phyloP scores from a whole-genome alignment of 2,797 vertebrate species.

The Calcarius lapponicus region DNA sequence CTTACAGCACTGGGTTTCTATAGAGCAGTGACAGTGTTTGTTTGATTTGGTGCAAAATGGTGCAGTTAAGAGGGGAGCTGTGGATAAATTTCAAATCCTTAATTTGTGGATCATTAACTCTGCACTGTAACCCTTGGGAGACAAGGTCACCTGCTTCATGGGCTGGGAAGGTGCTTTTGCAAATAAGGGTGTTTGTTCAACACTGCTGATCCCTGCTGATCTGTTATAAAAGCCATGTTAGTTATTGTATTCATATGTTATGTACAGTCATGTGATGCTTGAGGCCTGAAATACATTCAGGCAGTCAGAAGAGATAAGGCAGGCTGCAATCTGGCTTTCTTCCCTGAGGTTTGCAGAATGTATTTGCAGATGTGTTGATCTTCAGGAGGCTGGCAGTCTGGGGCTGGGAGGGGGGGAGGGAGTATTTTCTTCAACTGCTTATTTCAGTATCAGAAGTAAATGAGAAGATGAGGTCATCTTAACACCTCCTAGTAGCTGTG shows the following conservation, averaged over 20 bases:
- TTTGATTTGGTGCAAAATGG: neutral
- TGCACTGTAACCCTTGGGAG: constrained; percentile 16
- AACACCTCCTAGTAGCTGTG: neutral
- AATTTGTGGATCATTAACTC: constrained; percentile 51
- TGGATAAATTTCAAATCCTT: constrained; percentile 30
- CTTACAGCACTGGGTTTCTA: neutral
- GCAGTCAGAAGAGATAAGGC: constrained; percentile 67
- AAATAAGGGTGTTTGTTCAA: constrained; percentile 66
- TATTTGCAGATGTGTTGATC: constrained; percentile 64
- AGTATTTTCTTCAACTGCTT: neutral
- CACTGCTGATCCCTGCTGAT: constrained; percentile 56
- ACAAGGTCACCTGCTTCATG: constrained; percentile 40
- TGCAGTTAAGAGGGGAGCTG: neutral
- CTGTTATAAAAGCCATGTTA: constrained; percentile 51
- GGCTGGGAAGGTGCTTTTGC: constrained; percentile 47
- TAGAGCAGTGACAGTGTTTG: neutral
- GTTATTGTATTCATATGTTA: constrained; percentile 35
- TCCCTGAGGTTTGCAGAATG: constrained; percentile 63
- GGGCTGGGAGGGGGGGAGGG: neutral
- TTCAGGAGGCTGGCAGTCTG: neutral
- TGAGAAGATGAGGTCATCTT: neutral
- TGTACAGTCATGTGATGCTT: constrained; percentile 60
- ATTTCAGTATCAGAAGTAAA: constrained; percentile 2
- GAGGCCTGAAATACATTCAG: constrained; percentile 55
- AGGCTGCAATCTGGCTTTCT: constrained; percentile 66